These are phyloP conservation scores for Otus scops DNA, from an alignment of 2,797 vertebrate genomes.

Conservation along the genomic window DNA sequence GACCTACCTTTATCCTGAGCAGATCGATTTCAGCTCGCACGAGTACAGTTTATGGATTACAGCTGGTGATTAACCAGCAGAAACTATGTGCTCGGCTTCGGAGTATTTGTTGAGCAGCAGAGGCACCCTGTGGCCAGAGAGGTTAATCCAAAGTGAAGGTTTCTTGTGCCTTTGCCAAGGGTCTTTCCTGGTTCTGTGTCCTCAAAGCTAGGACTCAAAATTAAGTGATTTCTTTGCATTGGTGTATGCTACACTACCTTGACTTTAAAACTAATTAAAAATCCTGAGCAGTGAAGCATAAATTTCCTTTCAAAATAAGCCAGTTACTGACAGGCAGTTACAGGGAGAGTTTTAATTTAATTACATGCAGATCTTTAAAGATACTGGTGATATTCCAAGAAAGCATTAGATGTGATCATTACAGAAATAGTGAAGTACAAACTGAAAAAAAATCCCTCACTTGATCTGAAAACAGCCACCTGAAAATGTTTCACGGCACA, in stretches of 20 bases:
- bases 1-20: neutral
- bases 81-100: neutral
- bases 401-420: neutral
- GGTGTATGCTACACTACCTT: neutral
- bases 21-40: neutral
- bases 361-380: neutral
- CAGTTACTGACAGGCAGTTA: neutral
- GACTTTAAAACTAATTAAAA: neutral
- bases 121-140: constrained; percentile 65
- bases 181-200: neutral
- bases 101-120: constrained; percentile 56
- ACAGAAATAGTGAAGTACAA: neutral
- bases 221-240: neutral
- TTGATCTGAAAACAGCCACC: neutral
- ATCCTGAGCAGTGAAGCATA: neutral
- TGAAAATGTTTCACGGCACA: neutral
- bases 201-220: neutral
- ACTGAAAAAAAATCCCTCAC: neutral
- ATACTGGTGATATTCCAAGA: neutral
- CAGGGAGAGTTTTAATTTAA: neutral
- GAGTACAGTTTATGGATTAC: constrained; percentile 5
- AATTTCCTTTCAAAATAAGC: neutral
- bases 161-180: neutral
- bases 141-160: constrained; percentile 44
- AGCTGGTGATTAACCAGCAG: constrained; percentile 39